phyloP scores from a whole-genome alignment of 2,888 invertebrate species.

The Cryptus armator region DNA sequence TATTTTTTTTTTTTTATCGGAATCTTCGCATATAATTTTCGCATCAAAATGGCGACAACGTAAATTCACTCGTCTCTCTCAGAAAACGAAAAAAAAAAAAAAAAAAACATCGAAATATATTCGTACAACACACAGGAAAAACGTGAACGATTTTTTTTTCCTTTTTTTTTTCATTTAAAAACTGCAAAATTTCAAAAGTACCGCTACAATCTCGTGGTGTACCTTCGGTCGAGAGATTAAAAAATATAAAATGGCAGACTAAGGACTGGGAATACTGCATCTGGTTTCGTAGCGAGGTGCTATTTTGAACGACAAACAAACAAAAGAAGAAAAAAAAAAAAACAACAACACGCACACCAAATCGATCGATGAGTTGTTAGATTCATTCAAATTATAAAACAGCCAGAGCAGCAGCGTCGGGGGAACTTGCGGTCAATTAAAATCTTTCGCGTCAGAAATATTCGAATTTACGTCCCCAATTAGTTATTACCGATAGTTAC shows the following conservation, averaged over 20 bases:
- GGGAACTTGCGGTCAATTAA: background rate
- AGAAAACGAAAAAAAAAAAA: background rate
- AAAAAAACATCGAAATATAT: slow-evolving; percentile 37
- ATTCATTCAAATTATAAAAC: slow-evolving; percentile 5
- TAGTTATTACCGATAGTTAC: slow-evolving; percentile 11
- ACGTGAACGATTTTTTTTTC: background rate
- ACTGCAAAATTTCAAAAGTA: slow-evolving; percentile 9
- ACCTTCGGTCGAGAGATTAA: background rate
- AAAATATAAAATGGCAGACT: slow-evolving; percentile 58
- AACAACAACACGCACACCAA: slow-evolving; percentile 20
- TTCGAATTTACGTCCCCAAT: background rate
- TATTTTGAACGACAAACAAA: slow-evolving; percentile 22
- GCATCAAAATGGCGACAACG: background rate
- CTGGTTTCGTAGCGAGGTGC: slow-evolving; percentile 47
- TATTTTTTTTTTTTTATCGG: slow-evolving; percentile 3
- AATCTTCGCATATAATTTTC: background rate
- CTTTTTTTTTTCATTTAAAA: background rate
- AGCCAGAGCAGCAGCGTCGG: background rate
- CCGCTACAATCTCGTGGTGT: background rate
- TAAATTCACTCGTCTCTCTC: slow-evolving; percentile 7
- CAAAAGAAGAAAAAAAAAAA: background rate
- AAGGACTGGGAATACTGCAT: slow-evolving; percentile 61
- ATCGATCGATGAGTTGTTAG: slow-evolving; percentile 20
- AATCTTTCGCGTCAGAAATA: background rate
- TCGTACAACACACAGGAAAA: slow-evolving; percentile 33